phyloP scores from a whole-genome alignment of 2,888 invertebrate genomes.

The Tipula confusa region DNA sequence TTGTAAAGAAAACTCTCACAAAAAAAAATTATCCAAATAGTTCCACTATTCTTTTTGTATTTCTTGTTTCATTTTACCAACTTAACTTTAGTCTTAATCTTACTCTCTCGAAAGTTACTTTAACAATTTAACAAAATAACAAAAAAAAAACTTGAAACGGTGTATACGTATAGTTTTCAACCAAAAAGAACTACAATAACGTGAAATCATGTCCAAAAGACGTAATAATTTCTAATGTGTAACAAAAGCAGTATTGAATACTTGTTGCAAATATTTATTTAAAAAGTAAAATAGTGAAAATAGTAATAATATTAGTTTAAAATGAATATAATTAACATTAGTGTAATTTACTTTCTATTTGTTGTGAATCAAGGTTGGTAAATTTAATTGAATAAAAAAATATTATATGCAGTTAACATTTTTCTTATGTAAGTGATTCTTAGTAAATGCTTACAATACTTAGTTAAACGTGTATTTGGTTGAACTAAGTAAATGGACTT shows the following conservation, averaged over 20 bases:
- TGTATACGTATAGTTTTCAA: not conserved
- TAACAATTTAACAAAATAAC: not conserved
- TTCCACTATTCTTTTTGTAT: not conserved
- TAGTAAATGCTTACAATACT: not conserved
- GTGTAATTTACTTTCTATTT: not conserved
- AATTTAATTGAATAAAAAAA: not conserved
- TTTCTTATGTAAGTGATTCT: not conserved
- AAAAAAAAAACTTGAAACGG: not conserved
- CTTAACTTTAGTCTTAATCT: not conserved
- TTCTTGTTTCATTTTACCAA: not conserved
- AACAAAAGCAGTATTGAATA: not conserved
- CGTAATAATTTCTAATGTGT: not conserved
- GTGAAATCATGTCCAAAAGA: not conserved
- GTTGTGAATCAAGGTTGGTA: slow-evolving; percentile 3
- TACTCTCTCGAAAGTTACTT: not conserved
- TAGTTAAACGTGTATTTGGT: not conserved
- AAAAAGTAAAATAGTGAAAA: not conserved
- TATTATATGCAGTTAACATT: not conserved
- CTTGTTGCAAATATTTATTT: not conserved
- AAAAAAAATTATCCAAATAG: not conserved
- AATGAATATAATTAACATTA: not conserved
- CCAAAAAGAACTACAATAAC: not conserved
- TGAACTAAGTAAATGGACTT: not conserved
- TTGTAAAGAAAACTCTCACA: not conserved
- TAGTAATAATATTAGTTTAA: not conserved